phyloP scores from a whole-genome alignment of 2,797 vertebrate genomes.

The Etheostoma perlongum region DNA sequence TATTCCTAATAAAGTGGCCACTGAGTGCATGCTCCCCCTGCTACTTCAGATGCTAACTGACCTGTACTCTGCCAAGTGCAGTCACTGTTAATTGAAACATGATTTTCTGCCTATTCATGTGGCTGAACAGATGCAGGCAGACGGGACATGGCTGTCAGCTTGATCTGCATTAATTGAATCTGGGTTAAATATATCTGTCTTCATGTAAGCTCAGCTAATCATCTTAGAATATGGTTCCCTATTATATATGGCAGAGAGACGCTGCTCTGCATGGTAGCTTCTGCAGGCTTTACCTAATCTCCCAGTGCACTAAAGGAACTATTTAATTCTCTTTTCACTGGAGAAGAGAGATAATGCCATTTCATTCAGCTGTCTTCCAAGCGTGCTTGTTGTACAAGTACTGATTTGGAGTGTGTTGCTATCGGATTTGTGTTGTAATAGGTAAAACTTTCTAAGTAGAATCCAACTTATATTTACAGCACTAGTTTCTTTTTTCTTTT shows the following conservation, averaged over 20 bases:
- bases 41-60: slow-evolving; percentile 2
- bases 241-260: slow-evolving; percentile 33
- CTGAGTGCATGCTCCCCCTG: neutral
- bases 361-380: slow-evolving; percentile 18
- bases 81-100: slow-evolving; percentile 28
- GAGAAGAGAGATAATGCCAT: slow-evolving; percentile 21
- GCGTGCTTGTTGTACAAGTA: slow-evolving; percentile 1
- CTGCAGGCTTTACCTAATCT: slow-evolving; percentile 38
- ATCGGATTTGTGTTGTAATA: slow-evolving; percentile 4
- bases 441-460: neutral
- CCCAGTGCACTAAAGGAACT: slow-evolving; percentile 29
- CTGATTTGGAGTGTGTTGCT: neutral
- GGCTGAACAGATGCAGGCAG: slow-evolving; percentile 21
- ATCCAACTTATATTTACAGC: neutral
- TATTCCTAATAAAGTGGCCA: slow-evolving; percentile 15
- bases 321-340: slow-evolving; percentile 34
- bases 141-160: slow-evolving; percentile 30
- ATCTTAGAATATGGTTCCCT: slow-evolving; percentile 44
- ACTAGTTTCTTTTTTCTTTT: neutral
- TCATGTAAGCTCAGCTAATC: slow-evolving; percentile 59
- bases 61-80: slow-evolving; percentile 8
- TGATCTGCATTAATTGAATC: slow-evolving; percentile 62
- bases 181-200: slow-evolving; percentile 52
- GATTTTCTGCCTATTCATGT: slow-evolving; percentile 22
- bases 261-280: slow-evolving; percentile 16